phyloP scores from a whole-genome alignment of 2,113 vertebrate genomes.

The Microcebus griseorufus region DNA sequence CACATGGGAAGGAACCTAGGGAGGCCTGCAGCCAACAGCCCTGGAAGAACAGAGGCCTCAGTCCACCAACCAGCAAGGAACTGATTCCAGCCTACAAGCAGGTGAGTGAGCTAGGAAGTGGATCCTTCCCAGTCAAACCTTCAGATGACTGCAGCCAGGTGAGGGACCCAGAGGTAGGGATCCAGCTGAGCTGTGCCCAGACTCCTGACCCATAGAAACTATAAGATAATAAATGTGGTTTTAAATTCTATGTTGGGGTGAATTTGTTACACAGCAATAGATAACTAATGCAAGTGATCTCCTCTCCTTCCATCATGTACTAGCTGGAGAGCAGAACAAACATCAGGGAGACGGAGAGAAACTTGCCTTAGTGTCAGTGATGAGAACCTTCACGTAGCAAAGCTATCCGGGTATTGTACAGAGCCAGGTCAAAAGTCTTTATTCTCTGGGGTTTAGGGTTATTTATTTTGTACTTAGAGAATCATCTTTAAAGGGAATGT shows the following conservation, averaged over 20 bases:
- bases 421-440: not conserved
- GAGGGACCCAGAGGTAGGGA: not conserved
- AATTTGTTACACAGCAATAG: not conserved
- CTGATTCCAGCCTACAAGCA: not conserved
- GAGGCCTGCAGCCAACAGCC: not conserved
- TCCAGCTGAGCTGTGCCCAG: not conserved
- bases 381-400: not conserved
- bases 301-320: not conserved
- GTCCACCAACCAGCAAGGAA: not conserved
- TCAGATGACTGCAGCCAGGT: not conserved
- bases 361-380: not conserved
- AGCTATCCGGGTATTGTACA: not conserved
- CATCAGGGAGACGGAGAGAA: not conserved
- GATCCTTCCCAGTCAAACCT: not conserved
- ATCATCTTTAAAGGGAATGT: not conserved
- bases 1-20: not conserved
- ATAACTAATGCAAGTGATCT: not conserved
- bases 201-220: not conserved
- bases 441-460: not conserved
- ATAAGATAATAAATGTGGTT: not conserved
- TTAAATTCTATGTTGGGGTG: not conserved
- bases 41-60: not conserved
- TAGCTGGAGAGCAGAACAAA: not conserved
- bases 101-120: not conserved
- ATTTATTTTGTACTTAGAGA: constrained; percentile 30